phyloP scores from a whole-genome alignment of 2,797 vertebrate genomes.

The Anabacerthia variegaticeps region DNA sequence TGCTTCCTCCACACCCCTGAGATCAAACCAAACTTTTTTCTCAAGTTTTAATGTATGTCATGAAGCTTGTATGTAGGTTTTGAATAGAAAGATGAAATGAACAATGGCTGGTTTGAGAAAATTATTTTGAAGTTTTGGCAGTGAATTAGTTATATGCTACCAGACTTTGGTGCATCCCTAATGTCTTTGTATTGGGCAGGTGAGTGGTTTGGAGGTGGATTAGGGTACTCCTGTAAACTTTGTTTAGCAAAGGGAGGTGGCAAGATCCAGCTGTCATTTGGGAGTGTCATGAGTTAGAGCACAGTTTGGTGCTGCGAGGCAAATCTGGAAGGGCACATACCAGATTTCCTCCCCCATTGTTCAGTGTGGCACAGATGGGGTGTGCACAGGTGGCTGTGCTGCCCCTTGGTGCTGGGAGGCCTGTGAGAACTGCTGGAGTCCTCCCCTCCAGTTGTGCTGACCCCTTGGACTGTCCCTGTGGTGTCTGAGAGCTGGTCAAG shows the following conservation, averaged over 20 bases:
- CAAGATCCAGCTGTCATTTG: not conserved
- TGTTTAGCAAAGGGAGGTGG: not conserved
- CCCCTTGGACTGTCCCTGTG: not conserved
- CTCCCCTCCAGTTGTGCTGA: not conserved
- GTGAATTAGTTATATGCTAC: not conserved
- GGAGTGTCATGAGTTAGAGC: not conserved
- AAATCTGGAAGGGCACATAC: accelerated
- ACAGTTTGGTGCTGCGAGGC: not conserved
- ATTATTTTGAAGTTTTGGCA: not conserved
- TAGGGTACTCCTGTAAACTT: not conserved
- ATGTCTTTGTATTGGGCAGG: not conserved
- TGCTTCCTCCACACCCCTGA: not conserved
- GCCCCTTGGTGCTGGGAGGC: not conserved
- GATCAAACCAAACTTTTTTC: not conserved
- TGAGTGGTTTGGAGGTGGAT: not conserved
- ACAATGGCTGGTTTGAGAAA: not conserved
- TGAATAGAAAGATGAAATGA: not conserved
- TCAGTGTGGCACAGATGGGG: accelerated
- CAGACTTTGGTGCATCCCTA: not conserved
- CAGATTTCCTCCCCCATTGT: not conserved
- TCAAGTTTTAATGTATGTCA: not conserved
- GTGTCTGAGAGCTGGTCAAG: not conserved
- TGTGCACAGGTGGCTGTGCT: not conserved
- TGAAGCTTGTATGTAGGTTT: not conserved
- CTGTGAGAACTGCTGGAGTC: not conserved